phyloP scores from a whole-genome alignment of 2,888 invertebrate species.

The Amphipoea oculea region DNA sequence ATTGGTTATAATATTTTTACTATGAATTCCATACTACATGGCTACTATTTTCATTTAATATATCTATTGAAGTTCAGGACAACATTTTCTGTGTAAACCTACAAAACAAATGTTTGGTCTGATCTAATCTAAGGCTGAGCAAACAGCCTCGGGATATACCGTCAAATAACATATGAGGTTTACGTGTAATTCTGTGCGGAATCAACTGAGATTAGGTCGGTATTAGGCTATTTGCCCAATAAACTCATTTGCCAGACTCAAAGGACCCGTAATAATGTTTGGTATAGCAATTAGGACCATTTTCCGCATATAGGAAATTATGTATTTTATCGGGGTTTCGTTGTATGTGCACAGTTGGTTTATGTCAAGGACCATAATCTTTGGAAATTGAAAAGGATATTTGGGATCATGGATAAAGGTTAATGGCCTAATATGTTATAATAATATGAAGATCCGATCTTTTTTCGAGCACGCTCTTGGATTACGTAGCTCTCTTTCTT shows the following conservation, averaged over 20 bases:
- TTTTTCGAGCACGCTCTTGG: slow-evolving; percentile 17
- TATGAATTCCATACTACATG: not conserved
- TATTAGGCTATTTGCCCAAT: slow-evolving; percentile 53
- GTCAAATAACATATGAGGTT: slow-evolving; percentile 52
- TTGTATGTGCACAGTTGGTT: slow-evolving; percentile 33
- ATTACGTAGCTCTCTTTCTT: not conserved
- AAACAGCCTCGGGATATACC: slow-evolving; percentile 43
- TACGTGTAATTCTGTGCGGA: slow-evolving; percentile 51
- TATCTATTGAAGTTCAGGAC: slow-evolving; percentile 1
- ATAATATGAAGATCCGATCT: slow-evolving; percentile 12
- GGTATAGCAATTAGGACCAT: slow-evolving; percentile 44
- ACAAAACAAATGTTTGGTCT: slow-evolving; percentile 51
- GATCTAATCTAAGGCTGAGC: slow-evolving; percentile 52
- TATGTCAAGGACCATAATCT: slow-evolving; percentile 21
- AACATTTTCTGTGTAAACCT: slow-evolving; percentile 40
- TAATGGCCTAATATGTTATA: slow-evolving; percentile 23
- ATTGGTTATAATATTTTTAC: not conserved
- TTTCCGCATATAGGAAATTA: slow-evolving; percentile 39
- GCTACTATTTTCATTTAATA: not conserved
- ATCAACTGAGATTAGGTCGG: slow-evolving; percentile 58
- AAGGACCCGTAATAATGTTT: slow-evolving; percentile 44
- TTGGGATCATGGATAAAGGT: slow-evolving; percentile 28
- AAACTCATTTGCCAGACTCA: slow-evolving; percentile 48
- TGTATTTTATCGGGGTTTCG: slow-evolving; percentile 38
- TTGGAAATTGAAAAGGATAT: slow-evolving; percentile 42